Conservation (phyloP, 2,113 vertebrate species). For the Tricholaema leucomelas region DNA sequence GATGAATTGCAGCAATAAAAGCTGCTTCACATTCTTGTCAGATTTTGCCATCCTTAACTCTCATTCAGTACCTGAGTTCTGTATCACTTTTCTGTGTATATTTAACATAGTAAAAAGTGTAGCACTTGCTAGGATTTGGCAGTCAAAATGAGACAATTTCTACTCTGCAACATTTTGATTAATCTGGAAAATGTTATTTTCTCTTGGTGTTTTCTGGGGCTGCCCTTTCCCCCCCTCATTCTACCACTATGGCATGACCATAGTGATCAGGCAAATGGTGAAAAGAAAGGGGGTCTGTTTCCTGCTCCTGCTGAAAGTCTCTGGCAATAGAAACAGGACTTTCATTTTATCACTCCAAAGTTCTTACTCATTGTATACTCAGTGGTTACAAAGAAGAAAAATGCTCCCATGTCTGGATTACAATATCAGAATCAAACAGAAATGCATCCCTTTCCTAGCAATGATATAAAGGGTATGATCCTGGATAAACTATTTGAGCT, state of each 20-base stretch:
- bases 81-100: background rate
- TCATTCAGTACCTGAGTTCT: background rate
- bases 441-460: background rate
- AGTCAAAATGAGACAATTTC: background rate
- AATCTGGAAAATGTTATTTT: background rate
- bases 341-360: background rate
- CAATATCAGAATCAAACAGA: background rate
- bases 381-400: background rate
- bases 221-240: background rate
- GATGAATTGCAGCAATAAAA: background rate
- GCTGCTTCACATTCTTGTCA: background rate
- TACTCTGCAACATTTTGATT: background rate
- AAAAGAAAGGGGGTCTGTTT: background rate
- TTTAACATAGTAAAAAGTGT: background rate
- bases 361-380: background rate
- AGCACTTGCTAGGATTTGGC: background rate
- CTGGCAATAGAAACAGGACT: background rate
- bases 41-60: background rate
- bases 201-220: background rate
- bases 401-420: background rate
- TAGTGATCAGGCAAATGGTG: background rate
- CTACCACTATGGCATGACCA: background rate
- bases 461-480: background rate
- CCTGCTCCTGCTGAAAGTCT: background rate
- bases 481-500: background rate